Evolutionary conservation across 2,888 invertebrate genomes (phyloP).

Genomic region (Mystacides longicornis): DNA sequence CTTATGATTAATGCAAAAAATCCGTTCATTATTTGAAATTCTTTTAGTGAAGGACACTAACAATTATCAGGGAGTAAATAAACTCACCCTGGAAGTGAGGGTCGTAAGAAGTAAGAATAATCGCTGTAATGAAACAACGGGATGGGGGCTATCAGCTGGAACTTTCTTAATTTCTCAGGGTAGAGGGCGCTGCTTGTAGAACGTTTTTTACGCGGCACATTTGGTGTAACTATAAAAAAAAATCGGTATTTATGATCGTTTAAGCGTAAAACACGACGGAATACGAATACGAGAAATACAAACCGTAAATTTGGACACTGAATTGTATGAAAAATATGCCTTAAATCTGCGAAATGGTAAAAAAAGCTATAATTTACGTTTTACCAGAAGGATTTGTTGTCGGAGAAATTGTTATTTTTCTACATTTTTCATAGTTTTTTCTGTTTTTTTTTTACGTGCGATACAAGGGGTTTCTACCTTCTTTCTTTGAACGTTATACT

Average conservation of each 20-base stretch:
- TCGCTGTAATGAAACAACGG: too few species aligned
- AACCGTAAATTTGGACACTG: background rate
- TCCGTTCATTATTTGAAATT: background rate
- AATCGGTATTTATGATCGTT: background rate
- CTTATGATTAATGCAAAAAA: background rate
- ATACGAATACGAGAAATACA: background rate
- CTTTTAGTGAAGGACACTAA: background rate
- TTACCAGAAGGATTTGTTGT: slow-evolving; percentile 12
- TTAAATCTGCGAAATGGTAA: slow-evolving; percentile 12
- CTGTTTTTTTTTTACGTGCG: background rate
- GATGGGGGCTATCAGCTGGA: too few species aligned
- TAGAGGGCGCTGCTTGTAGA: too few species aligned
- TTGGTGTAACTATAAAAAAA: background rate
- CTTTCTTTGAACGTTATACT: too few species aligned
- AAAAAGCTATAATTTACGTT: slow-evolving; percentile 14
- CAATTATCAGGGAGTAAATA: background rate
- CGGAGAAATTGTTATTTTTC: slow-evolving; percentile 11
- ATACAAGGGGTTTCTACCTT: background rate
- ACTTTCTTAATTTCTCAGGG: too few species aligned
- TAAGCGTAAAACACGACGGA: background rate
- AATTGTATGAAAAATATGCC: slow-evolving; percentile 7
- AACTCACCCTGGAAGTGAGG: too few species aligned
- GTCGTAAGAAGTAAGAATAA: too few species aligned
- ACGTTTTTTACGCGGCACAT: background rate
- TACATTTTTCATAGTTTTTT: background rate